Evolutionary conservation across 2,797 vertebrate species (phyloP), one percentile per base, ranked within the genome.

Genomic region (Hydrocynus forskahlii): DNA sequence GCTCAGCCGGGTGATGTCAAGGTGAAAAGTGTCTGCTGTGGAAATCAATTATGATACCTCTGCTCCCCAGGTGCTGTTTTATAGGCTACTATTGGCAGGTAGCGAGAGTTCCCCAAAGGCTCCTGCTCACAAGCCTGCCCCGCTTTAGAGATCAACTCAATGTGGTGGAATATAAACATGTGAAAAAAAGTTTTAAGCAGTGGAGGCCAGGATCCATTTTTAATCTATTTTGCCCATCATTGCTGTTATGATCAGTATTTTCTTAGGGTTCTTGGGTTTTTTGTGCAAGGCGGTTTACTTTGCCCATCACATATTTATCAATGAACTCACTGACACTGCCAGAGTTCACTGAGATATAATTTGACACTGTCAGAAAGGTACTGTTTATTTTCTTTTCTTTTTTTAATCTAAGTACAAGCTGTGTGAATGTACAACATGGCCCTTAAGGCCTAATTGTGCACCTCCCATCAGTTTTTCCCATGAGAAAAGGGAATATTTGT

Each of bases 21-120:
- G 87, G 87, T 90, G 88, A 84, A 80, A 85, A 63, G 82, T 88
- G 86, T 88, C 89, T 85, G 82, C 79, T 85, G 84, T 79, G 82
- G 79, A 83, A 87, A 84, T 89, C 86, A 83, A 86, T 92, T 88
- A 85, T 48, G 81, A 69, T 72, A 76, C 17, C 55, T 60, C 66
- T 79, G 84, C 75, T 82, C 82, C 62, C 57, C 86, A 83, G 88
- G 87, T 88, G 73, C 66, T 59, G 66, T 78, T 88, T 55, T 78
- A 78, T 79, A 76, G 86, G 76, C 80, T 71, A 43, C 78, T 60
- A 76, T 23, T 84, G 81, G 84, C 88, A 84, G 64, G 50, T 64
- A 29, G 40, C 82, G 66, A 19, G 71, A 35, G 52, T 80, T 78
- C 86, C 81, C 68, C 81, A 83, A 77, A 12, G 40, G 48, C n/a